A percentile compares a stretch with the other conserved stretches of the same genome.
Evolutionary conservation across 2,888 invertebrate species (phyloP).

Genomic region (Electrophaes corylata): DNA sequence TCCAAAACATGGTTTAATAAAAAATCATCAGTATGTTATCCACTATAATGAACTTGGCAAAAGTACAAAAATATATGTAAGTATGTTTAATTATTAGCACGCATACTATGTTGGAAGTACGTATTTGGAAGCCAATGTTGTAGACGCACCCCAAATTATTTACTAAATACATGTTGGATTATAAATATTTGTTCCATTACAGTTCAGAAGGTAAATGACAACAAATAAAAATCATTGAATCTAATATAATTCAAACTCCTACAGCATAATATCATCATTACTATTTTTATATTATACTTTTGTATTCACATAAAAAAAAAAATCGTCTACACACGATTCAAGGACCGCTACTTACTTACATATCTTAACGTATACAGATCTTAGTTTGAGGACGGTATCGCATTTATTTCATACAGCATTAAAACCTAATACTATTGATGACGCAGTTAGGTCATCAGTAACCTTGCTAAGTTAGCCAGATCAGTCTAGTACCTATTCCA

Average conservation of each 20-base stretch:
- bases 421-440: neutral
- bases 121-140: conserved; percentile 15
- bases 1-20: neutral
- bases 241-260: conserved; percentile 39
- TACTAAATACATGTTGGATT: conserved; percentile 36
- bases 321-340: conserved; percentile 32
- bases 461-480: no score
- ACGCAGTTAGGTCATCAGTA: neutral
- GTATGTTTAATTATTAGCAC: neutral
- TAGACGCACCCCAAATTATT: conserved; percentile 35
- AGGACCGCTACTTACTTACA: conserved; percentile 31
- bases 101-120: conserved; percentile 8
- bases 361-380: conserved; percentile 2
- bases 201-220: conserved; percentile 27
- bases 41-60: neutral
- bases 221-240: conserved; percentile 28
- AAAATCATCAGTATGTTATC: neutral
- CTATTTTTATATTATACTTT: conserved; percentile 27
- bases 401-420: conserved; percentile 10
- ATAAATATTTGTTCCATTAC: conserved; percentile 38
- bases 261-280: conserved; percentile 39
- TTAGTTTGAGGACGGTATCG: conserved; percentile 9
- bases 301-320: conserved; percentile 38
- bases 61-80: conserved; percentile 1
- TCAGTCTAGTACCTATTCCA: no score